A percentile compares a stretch with the other conserved stretches of the same genome.
Evolutionary conservation across 2,113 vertebrate genomes (phyloP).

Genomic region (Calyptommatus sinebrachiatus): DNA sequence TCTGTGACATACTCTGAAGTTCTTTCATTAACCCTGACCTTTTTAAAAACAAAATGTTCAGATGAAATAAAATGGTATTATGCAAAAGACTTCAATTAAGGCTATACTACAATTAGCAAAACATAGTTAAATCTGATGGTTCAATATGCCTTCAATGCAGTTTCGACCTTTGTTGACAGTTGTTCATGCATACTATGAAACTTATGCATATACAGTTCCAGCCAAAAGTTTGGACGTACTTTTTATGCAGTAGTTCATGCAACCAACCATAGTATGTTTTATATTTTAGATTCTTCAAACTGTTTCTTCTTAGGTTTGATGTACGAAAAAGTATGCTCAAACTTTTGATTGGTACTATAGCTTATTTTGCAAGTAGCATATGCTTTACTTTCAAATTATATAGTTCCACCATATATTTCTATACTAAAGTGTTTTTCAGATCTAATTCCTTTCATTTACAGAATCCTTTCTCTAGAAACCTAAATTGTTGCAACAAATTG

Average conservation of each 20-base stretch:
- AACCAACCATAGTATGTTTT: no score
- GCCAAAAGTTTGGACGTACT: no score
- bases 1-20: not conserved
- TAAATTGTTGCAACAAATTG: constrained; percentile 26
- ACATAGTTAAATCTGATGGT: constrained; percentile 1
- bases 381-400: constrained; percentile 2
- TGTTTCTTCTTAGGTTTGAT: no score
- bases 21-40: not conserved
- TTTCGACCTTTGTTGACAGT: not conserved
- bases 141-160: constrained; percentile 10
- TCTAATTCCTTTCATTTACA: constrained; percentile 9
- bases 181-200: not conserved
- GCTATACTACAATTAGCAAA: constrained; percentile 14
- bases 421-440: constrained; percentile 16
- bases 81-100: not conserved
- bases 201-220: not conserved
- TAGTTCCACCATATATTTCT: not conserved
- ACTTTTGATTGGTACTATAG: no score
- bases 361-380: not conserved
- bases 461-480: constrained; percentile 7
- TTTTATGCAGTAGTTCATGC: no score
- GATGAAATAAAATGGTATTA: constrained; percentile 5
- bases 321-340: no score
- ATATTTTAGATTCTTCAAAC: no score
- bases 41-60: not conserved